phyloP scores from a whole-genome alignment of 2,888 invertebrate species.

The Coelinius sp. region DNA sequence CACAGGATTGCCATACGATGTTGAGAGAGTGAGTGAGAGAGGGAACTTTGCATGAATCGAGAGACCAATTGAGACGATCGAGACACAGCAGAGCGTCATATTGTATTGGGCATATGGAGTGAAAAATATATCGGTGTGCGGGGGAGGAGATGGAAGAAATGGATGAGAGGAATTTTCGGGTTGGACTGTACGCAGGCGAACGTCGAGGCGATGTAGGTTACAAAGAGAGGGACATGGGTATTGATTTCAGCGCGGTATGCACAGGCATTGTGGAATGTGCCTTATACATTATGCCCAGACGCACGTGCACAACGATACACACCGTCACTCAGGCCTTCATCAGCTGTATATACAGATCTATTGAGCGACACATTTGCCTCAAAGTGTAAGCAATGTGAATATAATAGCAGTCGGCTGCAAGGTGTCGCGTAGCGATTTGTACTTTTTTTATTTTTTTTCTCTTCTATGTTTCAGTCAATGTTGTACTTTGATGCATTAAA shows the following conservation, averaged over 20 bases:
- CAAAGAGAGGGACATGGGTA: conserved; percentile 65
- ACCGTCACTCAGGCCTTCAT: conserved; percentile 40
- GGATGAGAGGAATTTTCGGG: conserved; percentile 46
- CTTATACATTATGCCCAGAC: conserved; percentile 57
- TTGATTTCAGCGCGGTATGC: conserved; percentile 67
- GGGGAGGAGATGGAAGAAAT: neutral
- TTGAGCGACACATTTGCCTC: conserved; percentile 38
- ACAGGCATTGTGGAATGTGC: conserved; percentile 66
- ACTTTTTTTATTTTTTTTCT: neutral
- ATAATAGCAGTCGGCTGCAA: neutral
- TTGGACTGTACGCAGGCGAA: conserved; percentile 53
- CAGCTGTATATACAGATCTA: conserved; percentile 41
- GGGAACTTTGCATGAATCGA: conserved; percentile 28
- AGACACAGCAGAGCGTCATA: conserved; percentile 13
- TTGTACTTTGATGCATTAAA: neutral
- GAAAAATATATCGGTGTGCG: neutral
- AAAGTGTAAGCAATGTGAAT: conserved; percentile 26
- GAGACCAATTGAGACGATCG: conserved; percentile 13
- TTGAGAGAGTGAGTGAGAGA: conserved; percentile 31
- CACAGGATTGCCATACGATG: conserved; percentile 60
- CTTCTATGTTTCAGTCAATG: neutral
- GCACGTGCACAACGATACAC: conserved; percentile 42
- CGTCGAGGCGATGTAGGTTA: conserved; percentile 64
- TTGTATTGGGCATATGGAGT: neutral
- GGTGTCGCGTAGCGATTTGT: conserved; percentile 3